Conservation (phyloP, 2,113 vertebrate genomes). For the Grammomys dolichurus region DNA sequence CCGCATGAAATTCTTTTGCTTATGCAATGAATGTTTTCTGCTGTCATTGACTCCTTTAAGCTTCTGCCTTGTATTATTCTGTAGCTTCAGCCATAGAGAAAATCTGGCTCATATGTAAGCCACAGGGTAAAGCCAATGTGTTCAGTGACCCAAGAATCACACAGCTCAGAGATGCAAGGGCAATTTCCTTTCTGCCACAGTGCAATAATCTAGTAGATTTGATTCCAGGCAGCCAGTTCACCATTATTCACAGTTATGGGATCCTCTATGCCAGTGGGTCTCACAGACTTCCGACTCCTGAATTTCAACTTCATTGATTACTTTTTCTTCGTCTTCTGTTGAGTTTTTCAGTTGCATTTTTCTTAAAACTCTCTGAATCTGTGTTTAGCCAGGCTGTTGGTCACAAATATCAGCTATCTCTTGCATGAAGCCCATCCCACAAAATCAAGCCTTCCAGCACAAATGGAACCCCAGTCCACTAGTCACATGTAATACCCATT, state of each 20-base stretch:
- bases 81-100: not conserved
- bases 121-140: not conserved
- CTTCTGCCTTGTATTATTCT: conserved; percentile 18
- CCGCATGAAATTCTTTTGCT: not conserved
- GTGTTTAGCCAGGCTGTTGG: not conserved
- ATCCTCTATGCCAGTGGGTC: not conserved
- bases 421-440: not conserved
- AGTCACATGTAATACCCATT: not conserved
- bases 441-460: not conserved
- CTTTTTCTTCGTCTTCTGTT: not conserved
- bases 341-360: not conserved
- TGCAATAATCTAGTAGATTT: not conserved
- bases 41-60: not conserved
- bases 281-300: not conserved
- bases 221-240: not conserved
- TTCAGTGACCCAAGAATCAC: not conserved
- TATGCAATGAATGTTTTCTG: not conserved
- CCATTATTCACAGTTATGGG: not conserved
- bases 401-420: not conserved
- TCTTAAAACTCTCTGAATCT: not conserved
- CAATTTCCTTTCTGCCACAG: conserved; percentile 5
- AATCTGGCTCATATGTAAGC: conserved; percentile 23
- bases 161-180: not conserved
- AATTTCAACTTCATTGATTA: not conserved
- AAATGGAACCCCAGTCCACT: not conserved